Evolutionary conservation across 2,797 vertebrate species (phyloP), one percentile per base, ranked within the genome.

Genomic region (Echeneis naucrates): DNA sequence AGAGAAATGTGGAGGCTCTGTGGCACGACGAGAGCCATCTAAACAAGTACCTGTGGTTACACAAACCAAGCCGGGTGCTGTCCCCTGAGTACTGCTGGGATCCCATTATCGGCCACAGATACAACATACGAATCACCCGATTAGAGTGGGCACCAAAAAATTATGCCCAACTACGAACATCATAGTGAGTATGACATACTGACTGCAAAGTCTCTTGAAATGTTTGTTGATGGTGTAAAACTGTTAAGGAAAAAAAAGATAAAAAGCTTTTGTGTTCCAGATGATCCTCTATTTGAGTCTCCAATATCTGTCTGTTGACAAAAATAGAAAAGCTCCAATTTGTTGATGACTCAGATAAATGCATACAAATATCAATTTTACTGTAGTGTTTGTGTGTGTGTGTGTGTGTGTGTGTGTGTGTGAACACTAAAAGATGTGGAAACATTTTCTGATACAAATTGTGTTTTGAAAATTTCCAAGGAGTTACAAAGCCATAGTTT

Each of bases 21-120:
- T 94, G 93, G 93, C 93, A 94, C 0, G 93, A 94, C 1, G 93
- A 94, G 82, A 94, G 93, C 60, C 93, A 94, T 50, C 86, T 94
- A 5, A 94, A 94, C 77, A 93, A 91, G 56, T 94, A 93, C 71
- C 59, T 93, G 21, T 90, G 87, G 92, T 51, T 89, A 7, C 82
- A 94, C 56, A 94, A 92, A 65, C 93, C 93, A 1, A 93, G 81
- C 74, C 88, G 78, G 56, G 48, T 94, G 56, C 90, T 94, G 6
- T 94, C 93, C 5, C 93, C 93, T 0, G 93, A 94, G 83, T 94
- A 93, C 82, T 93, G 93, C 84, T 94, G 93, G 93, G 91, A 87
- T 67, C 14, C 4, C 0, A 24, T 0, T 0, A 88, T 93, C 0
- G 79, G 87, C 21, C 45, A 77, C 57, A 83, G 65, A 8, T 37